Evolutionary conservation across 1,140 invertebrate genomes (phyloP), one percentile per base, ranked within the genome.

Genomic region (Hycleus phaleratus): DNA sequence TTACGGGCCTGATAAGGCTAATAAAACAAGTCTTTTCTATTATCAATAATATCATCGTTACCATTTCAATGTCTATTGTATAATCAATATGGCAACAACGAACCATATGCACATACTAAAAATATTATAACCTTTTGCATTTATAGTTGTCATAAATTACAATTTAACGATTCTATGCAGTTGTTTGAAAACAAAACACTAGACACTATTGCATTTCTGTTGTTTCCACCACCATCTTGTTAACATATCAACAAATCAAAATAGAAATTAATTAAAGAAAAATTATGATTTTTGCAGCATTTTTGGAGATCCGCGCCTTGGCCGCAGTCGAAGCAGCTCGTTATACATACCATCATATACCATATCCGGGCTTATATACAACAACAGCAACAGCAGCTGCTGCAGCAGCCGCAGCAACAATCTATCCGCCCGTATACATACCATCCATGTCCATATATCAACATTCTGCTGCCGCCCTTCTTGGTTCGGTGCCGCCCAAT

Each of bases 101-200:
- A 56, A 61, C 18, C 65, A 67, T 69, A 66, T 66, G 64, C 56
- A 66, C 64, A 62, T 62, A 68, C 64, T 69, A 69, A 71, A 69
- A 70, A 67, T 71, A 69, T 71, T 71, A 71, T 65, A 71, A 66
- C 67, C 67, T 66, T 32, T 60, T 63, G 66, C 67, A 67, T 71
- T 71, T 71, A 71, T 62, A 67, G 43, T 46, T 12, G 61, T 49
- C 67, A 54, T 71, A 69, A 71, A 71, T 71, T 68, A 68, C 62
- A 63, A 32, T 70, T 69, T 69, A 69, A 69, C 67, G 68, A 69
- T 68, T 68, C 58, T 68, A 55, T 68, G 69, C 66, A 66, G 69
- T 71, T 69, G 69, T 71, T 71, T 69, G 60, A 62, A 69, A 70
- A 68, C 61, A 66, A 65, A 66, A 62, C 60, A 51, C 7, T 32